phyloP scores from a whole-genome alignment of 2,888 invertebrate genomes.

The Cerastis leucographa region DNA sequence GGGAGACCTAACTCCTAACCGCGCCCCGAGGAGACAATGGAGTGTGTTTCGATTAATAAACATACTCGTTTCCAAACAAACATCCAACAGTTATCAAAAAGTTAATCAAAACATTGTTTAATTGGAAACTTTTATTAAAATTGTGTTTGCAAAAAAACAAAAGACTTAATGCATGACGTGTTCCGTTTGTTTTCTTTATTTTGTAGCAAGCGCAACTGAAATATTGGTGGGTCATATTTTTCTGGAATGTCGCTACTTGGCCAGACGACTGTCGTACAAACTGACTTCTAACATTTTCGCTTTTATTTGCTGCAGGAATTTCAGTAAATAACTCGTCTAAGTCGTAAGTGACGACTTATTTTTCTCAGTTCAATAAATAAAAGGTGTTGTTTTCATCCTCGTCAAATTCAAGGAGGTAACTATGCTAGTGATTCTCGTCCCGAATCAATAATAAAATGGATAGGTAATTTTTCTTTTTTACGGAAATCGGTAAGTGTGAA shows the following conservation, averaged over 20 bases:
- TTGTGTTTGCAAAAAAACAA: slow-evolving; percentile 27
- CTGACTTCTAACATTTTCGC: slow-evolving; percentile 30
- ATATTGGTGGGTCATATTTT: slow-evolving; percentile 48
- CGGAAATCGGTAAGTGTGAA: too few relatives aligned
- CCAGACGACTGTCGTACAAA: slow-evolving; percentile 42
- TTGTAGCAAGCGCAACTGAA: slow-evolving; percentile 9
- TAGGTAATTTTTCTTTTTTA: too few relatives aligned
- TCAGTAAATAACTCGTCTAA: slow-evolving; percentile 34
- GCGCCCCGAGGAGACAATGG: too few relatives aligned
- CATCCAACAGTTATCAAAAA: not conserved
- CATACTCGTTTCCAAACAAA: not conserved
- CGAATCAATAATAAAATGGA: too few relatives aligned
- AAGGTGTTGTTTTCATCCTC: too few relatives aligned
- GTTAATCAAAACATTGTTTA: not conserved
- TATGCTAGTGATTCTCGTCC: too few relatives aligned
- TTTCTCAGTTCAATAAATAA: slow-evolving; percentile 3
- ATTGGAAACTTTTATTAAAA: slow-evolving; percentile 8
- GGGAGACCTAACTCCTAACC: too few relatives aligned
- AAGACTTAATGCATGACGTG: slow-evolving; percentile 14
- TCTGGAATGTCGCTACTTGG: slow-evolving; percentile 34
- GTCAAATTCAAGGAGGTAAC: too few relatives aligned
- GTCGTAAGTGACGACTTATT: slow-evolving; percentile 7
- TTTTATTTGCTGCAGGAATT: slow-evolving; percentile 13
- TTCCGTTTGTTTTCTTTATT: slow-evolving; percentile 33
- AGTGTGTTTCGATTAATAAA: not conserved